Base-by-base conservation (phyloP, 2,797 vertebrate genomes). In the Platalea minor region DNA sequence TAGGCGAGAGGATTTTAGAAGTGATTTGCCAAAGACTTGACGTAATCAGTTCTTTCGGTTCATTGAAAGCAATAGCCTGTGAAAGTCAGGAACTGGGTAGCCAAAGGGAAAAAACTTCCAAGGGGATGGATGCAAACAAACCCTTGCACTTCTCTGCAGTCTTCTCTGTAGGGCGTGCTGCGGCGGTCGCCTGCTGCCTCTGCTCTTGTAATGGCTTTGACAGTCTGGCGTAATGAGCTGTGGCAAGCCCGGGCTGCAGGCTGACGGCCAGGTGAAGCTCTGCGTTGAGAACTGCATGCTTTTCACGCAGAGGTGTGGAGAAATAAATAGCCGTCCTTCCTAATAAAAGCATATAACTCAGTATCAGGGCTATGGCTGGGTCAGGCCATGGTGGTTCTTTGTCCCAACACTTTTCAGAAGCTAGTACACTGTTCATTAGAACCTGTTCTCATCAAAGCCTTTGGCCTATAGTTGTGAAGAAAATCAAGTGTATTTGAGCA, bases 21-120 rank as follows among this genome's bases (percentile, higher is more conserved):
- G 63, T 61, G 29, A 54, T 73, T 68, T 91, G 33, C 77, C 13
- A 17, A 77, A 74, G 37, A 53, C 39, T 84, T 69, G 5, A 53
- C 51, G 20, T 87, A 39, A 60, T 70, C 0, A 0, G 12, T 80
- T 90, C 0, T 0, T 85, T 35, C 16, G 5, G 17, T 86, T 85
- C 60, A 45, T 2, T 79, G 68, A 79, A 88, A 79, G 59, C 45
- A 53, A 15, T 45, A 64, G 25, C 17, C 16, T 65, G 28, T 86
- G n/a, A 24, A 85, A 94, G 20, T 88, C 33, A 60, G 45, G 70
- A 65, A 57, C 70, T 59, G 41, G 31, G n/a, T 21, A 72, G 65
- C 77, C 56, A 82, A 74, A 89, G 53, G 9, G 19, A 60, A 57
- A 53, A 59, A 37, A 46, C 31, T 64, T 72, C 46, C 28, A 50